Evolutionary conservation across 2,797 vertebrate genomes (phyloP).

Genomic region (Aselliscus stoliczkanus): DNA sequence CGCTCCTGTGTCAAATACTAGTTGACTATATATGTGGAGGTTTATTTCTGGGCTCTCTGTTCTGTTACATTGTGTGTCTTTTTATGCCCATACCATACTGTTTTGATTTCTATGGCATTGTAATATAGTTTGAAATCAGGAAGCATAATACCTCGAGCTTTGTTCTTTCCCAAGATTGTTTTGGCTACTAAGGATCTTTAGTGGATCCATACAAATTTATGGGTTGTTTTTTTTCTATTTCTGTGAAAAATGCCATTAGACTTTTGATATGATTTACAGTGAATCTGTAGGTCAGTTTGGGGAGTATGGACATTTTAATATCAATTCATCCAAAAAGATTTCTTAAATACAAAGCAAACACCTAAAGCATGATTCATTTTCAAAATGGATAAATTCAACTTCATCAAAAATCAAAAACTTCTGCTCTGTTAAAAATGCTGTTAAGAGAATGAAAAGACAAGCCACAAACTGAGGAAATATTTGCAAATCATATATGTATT

Average conservation of each 20-base stretch:
- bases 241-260: neutral
- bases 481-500: neutral
- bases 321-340: neutral
- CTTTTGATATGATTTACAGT: neutral
- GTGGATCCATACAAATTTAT: neutral
- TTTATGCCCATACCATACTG: neutral
- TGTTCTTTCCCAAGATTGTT: neutral
- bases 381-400: neutral
- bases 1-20: neutral
- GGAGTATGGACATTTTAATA: neutral
- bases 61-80: neutral
- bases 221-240: neutral
- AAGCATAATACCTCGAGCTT: neutral
- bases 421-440: neutral
- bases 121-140: neutral
- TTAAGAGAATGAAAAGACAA: neutral
- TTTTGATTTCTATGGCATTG: neutral
- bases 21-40: neutral
- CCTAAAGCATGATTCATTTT: neutral
- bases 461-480: neutral
- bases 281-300: neutral
- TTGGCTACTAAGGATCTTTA: neutral
- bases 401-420: neutral
- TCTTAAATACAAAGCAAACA: neutral
- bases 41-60: neutral